A percentile compares a stretch with the other conserved stretches of the same genome.
Evolutionary conservation across 2,888 invertebrate genomes (phyloP).

Genomic region (Spilosoma lubricipeda): DNA sequence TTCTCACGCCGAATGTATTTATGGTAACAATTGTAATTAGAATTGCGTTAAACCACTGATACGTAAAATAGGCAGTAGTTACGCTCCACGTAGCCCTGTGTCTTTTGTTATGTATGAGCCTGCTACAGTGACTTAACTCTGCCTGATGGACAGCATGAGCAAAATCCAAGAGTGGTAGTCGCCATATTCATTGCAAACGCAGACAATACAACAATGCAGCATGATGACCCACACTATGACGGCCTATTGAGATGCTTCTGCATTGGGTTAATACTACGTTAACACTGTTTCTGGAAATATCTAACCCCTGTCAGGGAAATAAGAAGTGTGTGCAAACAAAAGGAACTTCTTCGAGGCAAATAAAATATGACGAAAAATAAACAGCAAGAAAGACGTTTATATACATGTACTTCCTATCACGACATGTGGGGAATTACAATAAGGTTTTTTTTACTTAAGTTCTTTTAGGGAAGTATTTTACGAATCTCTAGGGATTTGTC

Average conservation of each 20-base stretch:
- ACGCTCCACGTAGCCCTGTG: slow-evolving; percentile 14
- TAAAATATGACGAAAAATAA: slow-evolving; percentile 4
- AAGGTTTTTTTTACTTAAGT: background rate
- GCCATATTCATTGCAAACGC: no score
- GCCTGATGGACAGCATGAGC: no score
- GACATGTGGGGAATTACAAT: background rate
- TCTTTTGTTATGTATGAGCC: background rate
- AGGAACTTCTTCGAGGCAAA: slow-evolving; percentile 4
- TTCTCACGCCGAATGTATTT: slow-evolving; percentile 31
- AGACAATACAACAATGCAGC: no score
- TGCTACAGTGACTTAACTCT: no score
- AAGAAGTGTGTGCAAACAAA: slow-evolving; percentile 3
- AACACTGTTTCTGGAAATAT: background rate
- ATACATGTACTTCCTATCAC: background rate
- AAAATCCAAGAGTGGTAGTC: no score
- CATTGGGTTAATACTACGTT: slow-evolving; percentile 4
- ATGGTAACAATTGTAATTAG: slow-evolving; percentile 23
- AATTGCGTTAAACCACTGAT: slow-evolving; percentile 26
- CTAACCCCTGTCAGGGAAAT: background rate
- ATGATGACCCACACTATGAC: no score
- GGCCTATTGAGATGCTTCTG: no score
- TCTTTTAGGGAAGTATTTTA: background rate
- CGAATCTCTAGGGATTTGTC: background rate
- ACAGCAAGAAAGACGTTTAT: background rate
- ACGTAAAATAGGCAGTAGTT: slow-evolving; percentile 18